Conservation (phyloP, 2,113 vertebrate genomes). For the Xenopus borealis region DNA sequence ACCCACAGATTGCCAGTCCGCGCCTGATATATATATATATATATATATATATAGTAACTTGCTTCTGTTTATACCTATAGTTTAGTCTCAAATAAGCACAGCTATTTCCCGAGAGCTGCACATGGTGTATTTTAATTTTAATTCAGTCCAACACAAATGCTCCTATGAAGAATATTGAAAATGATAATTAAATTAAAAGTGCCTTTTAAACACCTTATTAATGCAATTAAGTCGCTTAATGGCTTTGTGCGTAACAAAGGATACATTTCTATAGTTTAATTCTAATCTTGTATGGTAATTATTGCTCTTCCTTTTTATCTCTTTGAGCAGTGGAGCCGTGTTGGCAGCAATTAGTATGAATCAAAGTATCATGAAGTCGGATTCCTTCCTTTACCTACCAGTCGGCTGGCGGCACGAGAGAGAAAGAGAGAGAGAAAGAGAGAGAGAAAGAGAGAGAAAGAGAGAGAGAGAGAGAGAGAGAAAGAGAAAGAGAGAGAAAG, state of each 20-base stretch:
- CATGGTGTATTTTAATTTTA: no score
- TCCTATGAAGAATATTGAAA: background rate
- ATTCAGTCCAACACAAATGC: background rate
- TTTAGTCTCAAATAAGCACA: background rate
- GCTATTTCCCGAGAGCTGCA: background rate
- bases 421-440: no score
- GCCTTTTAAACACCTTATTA: conserved; percentile 41
- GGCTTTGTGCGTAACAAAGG: conserved; percentile 8
- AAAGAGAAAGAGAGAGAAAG: no score
- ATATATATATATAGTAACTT: no score
- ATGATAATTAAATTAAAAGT: conserved; percentile 35
- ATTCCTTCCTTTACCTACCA: conserved; percentile 13
- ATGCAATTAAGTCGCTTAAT: conserved; percentile 37
- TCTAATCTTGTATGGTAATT: conserved; percentile 43
- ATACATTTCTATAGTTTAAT: conserved; percentile 27
- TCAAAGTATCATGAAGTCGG: conserved; percentile 1
- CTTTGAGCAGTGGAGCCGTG: conserved; percentile 12
- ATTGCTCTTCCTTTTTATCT: conserved; percentile 30
- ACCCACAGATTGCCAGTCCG: no score
- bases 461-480: no score
- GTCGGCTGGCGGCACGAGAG: background rate
- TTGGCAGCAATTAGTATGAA: conserved; percentile 29
- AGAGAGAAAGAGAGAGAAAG: no score
- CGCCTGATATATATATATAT: no score
- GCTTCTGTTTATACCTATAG: background rate